Conservation (phyloP, 2,113 vertebrate genomes). For the Sceloporus tristichus region DNA sequence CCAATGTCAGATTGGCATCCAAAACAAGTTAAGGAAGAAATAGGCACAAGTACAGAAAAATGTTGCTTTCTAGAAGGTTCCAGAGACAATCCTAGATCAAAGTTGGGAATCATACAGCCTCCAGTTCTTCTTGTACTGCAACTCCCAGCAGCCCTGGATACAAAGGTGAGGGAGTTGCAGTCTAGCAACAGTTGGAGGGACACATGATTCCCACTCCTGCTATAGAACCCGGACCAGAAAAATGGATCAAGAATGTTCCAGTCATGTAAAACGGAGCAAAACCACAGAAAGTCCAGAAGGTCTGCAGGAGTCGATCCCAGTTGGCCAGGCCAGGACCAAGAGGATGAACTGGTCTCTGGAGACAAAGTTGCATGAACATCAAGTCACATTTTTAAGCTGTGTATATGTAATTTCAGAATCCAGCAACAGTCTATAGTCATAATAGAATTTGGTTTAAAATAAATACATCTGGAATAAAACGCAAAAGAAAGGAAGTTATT, state of each 20-base stretch:
- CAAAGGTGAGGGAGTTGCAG: too few relatives aligned
- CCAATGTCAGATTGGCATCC: not conserved
- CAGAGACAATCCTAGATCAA: not conserved
- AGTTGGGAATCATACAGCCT: too few relatives aligned
- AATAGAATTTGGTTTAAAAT: slow-evolving; percentile 56
- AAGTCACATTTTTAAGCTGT: slow-evolving; percentile 28
- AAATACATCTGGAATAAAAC: slow-evolving; percentile 56
- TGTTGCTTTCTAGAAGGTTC: not conserved
- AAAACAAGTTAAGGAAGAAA: not conserved
- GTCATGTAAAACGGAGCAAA: slow-evolving; percentile 19
- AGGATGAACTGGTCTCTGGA: slow-evolving; percentile 4
- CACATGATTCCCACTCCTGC: too few relatives aligned
- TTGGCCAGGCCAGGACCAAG: not conserved
- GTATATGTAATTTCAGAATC: slow-evolving; percentile 51
- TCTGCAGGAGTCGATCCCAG: not conserved
- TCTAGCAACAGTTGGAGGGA: too few relatives aligned
- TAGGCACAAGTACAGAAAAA: not conserved
- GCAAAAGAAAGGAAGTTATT: slow-evolving; percentile 40
- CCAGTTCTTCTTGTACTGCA: too few relatives aligned
- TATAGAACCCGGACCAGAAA: not conserved
- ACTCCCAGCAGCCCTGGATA: too few relatives aligned
- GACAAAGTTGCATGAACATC: slow-evolving; percentile 18
- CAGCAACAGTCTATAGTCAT: slow-evolving; percentile 30
- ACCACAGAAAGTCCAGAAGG: not conserved
- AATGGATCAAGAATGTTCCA: not conserved